A percentile compares a stretch with the other conserved stretches of the same genome.
Conservation (phyloP, 2,888 invertebrate genomes). For the Ernsta delagoae region DNA sequence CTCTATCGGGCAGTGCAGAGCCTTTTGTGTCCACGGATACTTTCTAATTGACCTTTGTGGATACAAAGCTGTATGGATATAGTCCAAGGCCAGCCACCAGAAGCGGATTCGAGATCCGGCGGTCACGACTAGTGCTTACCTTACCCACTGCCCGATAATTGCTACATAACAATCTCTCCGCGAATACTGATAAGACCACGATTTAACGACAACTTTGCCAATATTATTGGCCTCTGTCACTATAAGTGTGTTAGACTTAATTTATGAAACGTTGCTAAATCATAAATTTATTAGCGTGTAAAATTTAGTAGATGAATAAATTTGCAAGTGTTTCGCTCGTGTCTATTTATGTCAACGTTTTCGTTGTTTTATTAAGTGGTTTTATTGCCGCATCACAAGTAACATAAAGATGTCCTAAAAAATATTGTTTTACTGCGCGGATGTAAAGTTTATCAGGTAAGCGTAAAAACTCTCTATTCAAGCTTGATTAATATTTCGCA, state of each 20-base stretch:
- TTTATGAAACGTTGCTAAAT: constrained; percentile 10
- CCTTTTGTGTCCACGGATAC: constrained; percentile 49
- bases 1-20: constrained; percentile 34
- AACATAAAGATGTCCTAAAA: constrained; percentile 2
- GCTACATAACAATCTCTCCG: constrained; percentile 51
- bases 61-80: constrained; percentile 71
- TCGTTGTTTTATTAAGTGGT: constrained; percentile 8
- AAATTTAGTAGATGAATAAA: constrained; percentile 11
- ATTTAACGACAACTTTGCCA: constrained; percentile 37
- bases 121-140: constrained; percentile 70
- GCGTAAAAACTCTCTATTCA: not conserved
- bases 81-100: constrained; percentile 75
- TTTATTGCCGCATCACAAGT: constrained; percentile 5
- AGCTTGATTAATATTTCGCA: not conserved
- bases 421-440: constrained; percentile 1
- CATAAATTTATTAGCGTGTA: constrained; percentile 23
- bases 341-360: not conserved
- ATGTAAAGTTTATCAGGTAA: not conserved
- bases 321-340: constrained; percentile 13
- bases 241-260: constrained; percentile 9
- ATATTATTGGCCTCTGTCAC: constrained; percentile 13
- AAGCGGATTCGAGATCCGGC: constrained; percentile 76
- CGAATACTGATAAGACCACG: constrained; percentile 41
- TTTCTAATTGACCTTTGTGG: constrained; percentile 78
- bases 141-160: constrained; percentile 58